Conservation (phyloP, 2,888 invertebrate genomes). For the Pteria penguin region DNA sequence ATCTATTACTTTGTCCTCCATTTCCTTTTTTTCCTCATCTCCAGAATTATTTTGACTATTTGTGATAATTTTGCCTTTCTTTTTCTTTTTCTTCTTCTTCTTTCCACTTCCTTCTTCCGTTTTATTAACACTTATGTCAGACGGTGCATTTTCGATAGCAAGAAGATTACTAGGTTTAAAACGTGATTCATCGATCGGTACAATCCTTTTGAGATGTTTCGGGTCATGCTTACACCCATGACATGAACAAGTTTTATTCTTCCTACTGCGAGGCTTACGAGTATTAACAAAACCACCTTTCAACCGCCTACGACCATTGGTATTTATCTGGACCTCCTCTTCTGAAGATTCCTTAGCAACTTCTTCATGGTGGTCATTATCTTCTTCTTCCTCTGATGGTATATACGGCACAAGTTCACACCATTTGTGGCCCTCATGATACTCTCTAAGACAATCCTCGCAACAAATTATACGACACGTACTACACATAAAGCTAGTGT, state of each 20-base stretch:
- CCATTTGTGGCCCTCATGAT: constrained; percentile 22
- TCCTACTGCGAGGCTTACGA: background rate
- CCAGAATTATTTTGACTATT: background rate
- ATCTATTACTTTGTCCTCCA: background rate
- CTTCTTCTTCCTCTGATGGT: constrained; percentile 11
- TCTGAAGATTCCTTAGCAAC: background rate
- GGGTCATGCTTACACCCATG: constrained; percentile 17
- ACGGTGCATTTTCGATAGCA: background rate
- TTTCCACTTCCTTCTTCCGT: background rate
- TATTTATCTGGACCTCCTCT: constrained; percentile 7
- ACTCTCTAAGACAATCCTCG: constrained; percentile 7
- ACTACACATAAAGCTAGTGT: constrained; percentile 22
- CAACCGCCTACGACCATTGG: constrained; percentile 6
- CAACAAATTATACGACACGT: constrained; percentile 27
- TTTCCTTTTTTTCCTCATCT: background rate
- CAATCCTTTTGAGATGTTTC: constrained; percentile 14
- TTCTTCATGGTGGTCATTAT: background rate
- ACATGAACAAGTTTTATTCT: constrained; percentile 10
- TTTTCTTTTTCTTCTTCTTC: background rate
- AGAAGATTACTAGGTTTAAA: background rate
- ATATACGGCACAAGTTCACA: constrained; percentile 20
- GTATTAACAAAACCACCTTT: constrained; percentile 20
- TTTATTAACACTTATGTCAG: no score
- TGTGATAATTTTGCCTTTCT: background rate
- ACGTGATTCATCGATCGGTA: constrained; percentile 15